phyloP scores from a whole-genome alignment of 2,797 vertebrate genomes.

The Sphenodon punctatus region DNA sequence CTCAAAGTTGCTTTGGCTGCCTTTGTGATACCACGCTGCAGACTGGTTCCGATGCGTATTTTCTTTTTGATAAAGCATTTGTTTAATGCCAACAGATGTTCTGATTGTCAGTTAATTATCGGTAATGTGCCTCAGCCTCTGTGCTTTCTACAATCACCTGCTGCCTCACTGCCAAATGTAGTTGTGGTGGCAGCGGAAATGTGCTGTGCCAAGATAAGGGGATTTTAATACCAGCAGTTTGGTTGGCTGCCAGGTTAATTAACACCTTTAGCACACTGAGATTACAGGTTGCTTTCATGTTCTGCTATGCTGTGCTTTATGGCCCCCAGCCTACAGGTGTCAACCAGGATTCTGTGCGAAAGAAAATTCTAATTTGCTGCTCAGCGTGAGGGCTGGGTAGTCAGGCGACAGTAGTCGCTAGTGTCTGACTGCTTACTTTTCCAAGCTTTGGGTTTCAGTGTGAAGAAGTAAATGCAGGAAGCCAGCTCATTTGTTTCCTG shows the following conservation, averaged over 20 bases:
- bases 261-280: conserved; percentile 32
- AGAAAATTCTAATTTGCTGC: conserved; percentile 14
- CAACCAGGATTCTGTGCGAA: background rate
- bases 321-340: conserved; percentile 17
- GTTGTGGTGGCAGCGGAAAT: conserved; percentile 27
- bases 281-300: conserved; percentile 64
- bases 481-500: too few relatives aligned
- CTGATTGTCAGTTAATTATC: conserved; percentile 3
- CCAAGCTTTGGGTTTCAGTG: too few relatives aligned
- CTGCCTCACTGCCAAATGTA: background rate
- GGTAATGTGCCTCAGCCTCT: background rate
- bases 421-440: too few relatives aligned
- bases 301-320: conserved; percentile 36
- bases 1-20: background rate
- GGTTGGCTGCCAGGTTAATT: conserved; percentile 56
- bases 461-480: too few relatives aligned
- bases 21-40: background rate
- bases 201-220: conserved; percentile 57
- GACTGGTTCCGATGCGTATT: background rate
- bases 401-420: too few relatives aligned
- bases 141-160: background rate
- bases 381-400: conserved; percentile 5
- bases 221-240: conserved; percentile 44
- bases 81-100: conserved; percentile 3
- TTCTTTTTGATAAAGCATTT: background rate